Evolutionary conservation across 92 coral and sea anemone species (phyloP), one percentile per base, ranked within the genome.

Genomic region (Epizoanthus ramosus): DNA sequence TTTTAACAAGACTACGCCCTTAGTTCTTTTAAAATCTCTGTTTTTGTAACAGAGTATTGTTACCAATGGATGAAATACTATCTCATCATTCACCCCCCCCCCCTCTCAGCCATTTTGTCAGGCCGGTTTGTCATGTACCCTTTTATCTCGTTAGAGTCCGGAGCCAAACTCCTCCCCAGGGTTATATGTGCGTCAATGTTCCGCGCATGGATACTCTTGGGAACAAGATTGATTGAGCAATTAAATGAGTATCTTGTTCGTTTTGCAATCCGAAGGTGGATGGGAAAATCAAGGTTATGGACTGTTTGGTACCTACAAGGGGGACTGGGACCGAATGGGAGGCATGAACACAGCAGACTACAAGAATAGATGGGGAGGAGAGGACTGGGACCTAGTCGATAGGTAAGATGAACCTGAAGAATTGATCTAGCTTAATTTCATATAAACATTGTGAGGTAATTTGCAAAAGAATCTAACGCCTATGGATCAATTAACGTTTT

Each of bases 271-370:
- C 41, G 15, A 12, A 77, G 82, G 82, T 16, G 82, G 82, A 39
- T 77, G 82, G 82, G 82, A 77, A 77, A 77, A 77, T 41, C 82
- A 60, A 28, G 82, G 82, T 12, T 76, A 59, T 39, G 81, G 81
- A 4, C 41, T 76, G 71, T 50, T 76, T 9, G 81, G 81, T 35
- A 43, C 47, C 47, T 76, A 76, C 47, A 76, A 76, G 45, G 81
- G 39, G 70, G 81, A 76, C 71, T 76, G 81, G 81, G 81, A 76
- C 47, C 71, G 81, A 61, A 76, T 76, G 82, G 82, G 82, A 37
- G 82, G 82, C 22, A 76, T 76, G 82, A 76, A 76, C 64, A 60
- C 71, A 2, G 57, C 35, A 47, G 82, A 76, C 64, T 77, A 35
- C 18, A 77, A 77, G 56, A 58, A 77, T 37, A 77, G 82, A 77